Percentiles rank a stretch among this genome's conserved stretches.
phyloP scores from a whole-genome alignment of 1,140 invertebrate species.

The Oryctes rhinoceros region DNA sequence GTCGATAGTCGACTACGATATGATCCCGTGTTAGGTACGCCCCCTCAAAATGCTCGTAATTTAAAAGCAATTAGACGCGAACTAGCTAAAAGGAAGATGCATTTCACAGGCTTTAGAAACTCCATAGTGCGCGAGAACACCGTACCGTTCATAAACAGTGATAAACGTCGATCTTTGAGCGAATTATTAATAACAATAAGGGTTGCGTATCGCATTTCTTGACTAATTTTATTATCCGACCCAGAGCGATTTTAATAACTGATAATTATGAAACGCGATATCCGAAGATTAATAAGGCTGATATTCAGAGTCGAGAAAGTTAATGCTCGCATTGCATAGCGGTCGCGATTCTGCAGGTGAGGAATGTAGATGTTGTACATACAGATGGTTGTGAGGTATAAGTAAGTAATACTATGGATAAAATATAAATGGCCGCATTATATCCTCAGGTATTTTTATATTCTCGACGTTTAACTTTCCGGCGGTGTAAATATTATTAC shows the following conservation, averaged over 20 bases:
- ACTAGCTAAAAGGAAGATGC: not conserved
- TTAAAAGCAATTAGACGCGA: constrained; percentile 7
- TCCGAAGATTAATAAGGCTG: not conserved
- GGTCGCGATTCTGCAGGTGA: not conserved
- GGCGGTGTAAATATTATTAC: too few relatives aligned
- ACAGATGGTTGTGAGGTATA: not conserved
- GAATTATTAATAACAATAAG: constrained; percentile 8
- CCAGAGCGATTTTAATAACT: not conserved
- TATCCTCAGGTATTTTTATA: too few relatives aligned
- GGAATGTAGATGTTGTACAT: not conserved
- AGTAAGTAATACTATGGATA: not conserved
- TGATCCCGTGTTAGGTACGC: not conserved
- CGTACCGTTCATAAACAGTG: constrained; percentile 1
- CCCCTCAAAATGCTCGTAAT: not conserved
- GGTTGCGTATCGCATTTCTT: not conserved
- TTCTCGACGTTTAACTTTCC: too few relatives aligned
- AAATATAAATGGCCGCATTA: too few relatives aligned
- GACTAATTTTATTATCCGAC: constrained; percentile 5
- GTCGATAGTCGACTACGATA: not conserved
- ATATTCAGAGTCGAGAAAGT: not conserved
- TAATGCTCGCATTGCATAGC: not conserved
- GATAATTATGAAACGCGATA: not conserved
- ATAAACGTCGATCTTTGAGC: constrained; percentile 2
- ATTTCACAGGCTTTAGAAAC: not conserved
- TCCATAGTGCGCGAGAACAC: not conserved